Evolutionary conservation across 2,113 vertebrate genomes (phyloP), one percentile per base, ranked within the genome.

Genomic region (Callospermophilus lateralis): DNA sequence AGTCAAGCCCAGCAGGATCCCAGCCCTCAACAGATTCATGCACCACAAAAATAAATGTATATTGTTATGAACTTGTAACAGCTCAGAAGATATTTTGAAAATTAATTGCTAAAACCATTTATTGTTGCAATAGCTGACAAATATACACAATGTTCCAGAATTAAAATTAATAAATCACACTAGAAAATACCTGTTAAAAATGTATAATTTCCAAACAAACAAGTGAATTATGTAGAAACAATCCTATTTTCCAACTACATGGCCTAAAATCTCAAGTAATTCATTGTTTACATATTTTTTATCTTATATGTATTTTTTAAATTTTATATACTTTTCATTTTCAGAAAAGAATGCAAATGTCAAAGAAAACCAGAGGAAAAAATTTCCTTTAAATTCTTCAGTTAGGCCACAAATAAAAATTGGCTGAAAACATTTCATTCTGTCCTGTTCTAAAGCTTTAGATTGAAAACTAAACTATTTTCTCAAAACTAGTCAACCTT

Each of bases 11-110:
- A 45, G 11, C 26, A 58, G 76, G 15, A 92, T 24, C 1, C 34
- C 70, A 17, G 1, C 15, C 53, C 89, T 90, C 26, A 28, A 28
- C n/a, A 86, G 22, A 88, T 8, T 81, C 24, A 53, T 67, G n/a
- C 45, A 26, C 10, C 84, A 94, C 58, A 91, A 80, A 95, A 90
- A 77, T 45, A 89, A 95, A 86, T 58, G 19, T 63, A 84, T 86
- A 74, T 53, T 90, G 32, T 83, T 96, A 16, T 68, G 51, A 96
- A 89, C 19, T 45, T 30, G 8, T 53, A 89, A 96, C 10, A 89
- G 17, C 6, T 67, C 83, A 12, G 65, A 65, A 70, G 15, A 28
- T 78, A 65, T 89, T 79, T 78, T 65, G 45, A 92, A 89, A 83
- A 26, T 92, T 84, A 63, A 80, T 80, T 74, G 42, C 37, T 90